A percentile compares a stretch with the other conserved stretches of the same genome.
Evolutionary conservation across 2,888 invertebrate species (phyloP).

Genomic region (Matsumyia berberina): DNA sequence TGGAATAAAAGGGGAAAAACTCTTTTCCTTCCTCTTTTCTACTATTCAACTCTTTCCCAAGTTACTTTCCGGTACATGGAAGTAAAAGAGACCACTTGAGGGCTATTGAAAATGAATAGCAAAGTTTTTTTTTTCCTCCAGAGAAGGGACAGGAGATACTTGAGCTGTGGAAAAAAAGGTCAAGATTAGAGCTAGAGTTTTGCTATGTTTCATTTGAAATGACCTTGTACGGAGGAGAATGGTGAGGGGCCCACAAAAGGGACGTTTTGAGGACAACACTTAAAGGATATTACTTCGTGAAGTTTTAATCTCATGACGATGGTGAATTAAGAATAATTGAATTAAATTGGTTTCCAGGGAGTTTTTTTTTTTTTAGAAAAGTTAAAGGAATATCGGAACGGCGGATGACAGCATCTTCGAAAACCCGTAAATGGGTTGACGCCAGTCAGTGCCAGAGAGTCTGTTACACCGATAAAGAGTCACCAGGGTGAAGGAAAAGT

Average conservation of each 20-base stretch:
- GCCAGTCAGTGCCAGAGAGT: too few species aligned
- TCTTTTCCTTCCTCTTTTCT: not conserved
- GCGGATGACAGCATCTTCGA: too few species aligned
- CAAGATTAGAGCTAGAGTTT: conserved; percentile 61
- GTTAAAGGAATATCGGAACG: not conserved
- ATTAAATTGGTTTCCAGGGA: not conserved
- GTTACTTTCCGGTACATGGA: conserved; percentile 34
- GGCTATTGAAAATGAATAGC: conserved; percentile 12
- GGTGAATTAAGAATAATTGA: not conserved
- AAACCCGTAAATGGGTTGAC: too few species aligned
- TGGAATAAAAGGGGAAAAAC: conserved; percentile 3
- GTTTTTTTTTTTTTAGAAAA: not conserved
- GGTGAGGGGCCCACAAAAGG: not conserved
- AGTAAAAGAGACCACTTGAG: conserved; percentile 8
- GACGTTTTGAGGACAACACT: not conserved
- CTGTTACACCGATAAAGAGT: too few species aligned
- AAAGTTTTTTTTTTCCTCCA: not conserved
- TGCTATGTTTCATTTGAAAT: conserved; percentile 22
- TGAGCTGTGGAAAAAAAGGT: conserved; percentile 35
- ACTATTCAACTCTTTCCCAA: conserved; percentile 27
- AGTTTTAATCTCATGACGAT: not conserved
- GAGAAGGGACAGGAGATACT: conserved; percentile 2
- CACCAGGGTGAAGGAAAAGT: too few species aligned
- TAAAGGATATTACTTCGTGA: not conserved
- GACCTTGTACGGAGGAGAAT: conserved; percentile 40